Evolutionary conservation across 2,888 invertebrate species (phyloP), one percentile per base, ranked within the genome.

Genomic region (Epinotia bilunana): DNA sequence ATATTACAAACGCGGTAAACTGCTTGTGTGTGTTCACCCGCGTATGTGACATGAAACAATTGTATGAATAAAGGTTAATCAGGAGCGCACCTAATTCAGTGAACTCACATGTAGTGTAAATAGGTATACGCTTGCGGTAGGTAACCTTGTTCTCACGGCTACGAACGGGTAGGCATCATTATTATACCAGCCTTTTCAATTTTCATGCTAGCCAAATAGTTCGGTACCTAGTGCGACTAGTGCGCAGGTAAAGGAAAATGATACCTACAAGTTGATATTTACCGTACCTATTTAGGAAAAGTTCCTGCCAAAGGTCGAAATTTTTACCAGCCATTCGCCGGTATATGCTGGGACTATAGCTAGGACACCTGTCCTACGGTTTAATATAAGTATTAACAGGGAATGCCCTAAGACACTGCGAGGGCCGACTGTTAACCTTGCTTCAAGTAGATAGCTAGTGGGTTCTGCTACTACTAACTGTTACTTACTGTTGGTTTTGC

Each of bases 401-500:
- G 46, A 13, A 46, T 49, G 16, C 49, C 49, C 13, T 49, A 16
- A 49, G 16, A 53, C 13, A n/a, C 53, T 53, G n/a, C 13, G 53
- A n/a, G n/a, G 53, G n/a, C 53, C 53, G 53, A 53, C 13, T 53
- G 49, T 53, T 53, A 53, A 53, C 53, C 13, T n/a, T 53, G n/a
- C 53, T 53, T 53, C 53, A 53, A n/a, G 16, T 53, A 49, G 49
- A 13, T 4, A 6, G n/a, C n/a, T n/a, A n/a, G 16, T 5, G 3
- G n/a, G 53, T 53, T n/a, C 49, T 16, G 53, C 53, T 53, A 53
- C 53, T 53, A 53, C n/a, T 53, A n/a, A 49, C 49, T 49, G 53
- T 53, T 53, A 53, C 53, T 53, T 53, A 53, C 53, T 53, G 16
- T 53, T 53, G 53, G 53, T 13, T 53, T n/a, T n/a, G 53, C 53